A percentile compares a stretch with the other conserved stretches of the same genome.
These are phyloP conservation scores for Drosophila atripex DNA, from an alignment of 2,888 invertebrate genomes.

Conservation along the genomic window DNA sequence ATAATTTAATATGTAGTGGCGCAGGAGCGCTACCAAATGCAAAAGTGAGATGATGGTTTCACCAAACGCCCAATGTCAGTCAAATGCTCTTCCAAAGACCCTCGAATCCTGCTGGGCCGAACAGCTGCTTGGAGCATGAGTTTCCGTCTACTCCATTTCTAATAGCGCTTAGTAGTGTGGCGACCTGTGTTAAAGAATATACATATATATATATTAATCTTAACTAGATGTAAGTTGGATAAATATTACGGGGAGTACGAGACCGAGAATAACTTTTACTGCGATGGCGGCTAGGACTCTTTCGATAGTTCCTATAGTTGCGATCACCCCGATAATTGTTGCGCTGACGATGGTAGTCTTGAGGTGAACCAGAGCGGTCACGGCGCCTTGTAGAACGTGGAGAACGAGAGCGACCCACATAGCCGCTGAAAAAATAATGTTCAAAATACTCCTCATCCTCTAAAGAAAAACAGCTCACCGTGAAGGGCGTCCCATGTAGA, in stretches of 20 bases:
- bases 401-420: slow-evolving; percentile 24
- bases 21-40: slow-evolving; percentile 16
- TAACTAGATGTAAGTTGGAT: too few relatives aligned
- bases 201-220: too few relatives aligned
- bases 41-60: slow-evolving; percentile 15
- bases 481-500: slow-evolving; percentile 97
- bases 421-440: slow-evolving; percentile 8
- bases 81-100: slow-evolving; percentile 20
- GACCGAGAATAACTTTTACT: slow-evolving; percentile 76
- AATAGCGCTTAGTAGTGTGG: slow-evolving; percentile 43
- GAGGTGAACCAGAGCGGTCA: slow-evolving; percentile 40
- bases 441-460: neutral
- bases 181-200: slow-evolving; percentile 23
- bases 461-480: slow-evolving; percentile 52
- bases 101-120: slow-evolving; percentile 21
- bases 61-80: slow-evolving; percentile 33
- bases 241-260: slow-evolving; percentile 62
- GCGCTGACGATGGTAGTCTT: slow-evolving; percentile 31
- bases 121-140: slow-evolving; percentile 9
- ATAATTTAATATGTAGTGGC: slow-evolving; percentile 9
- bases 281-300: slow-evolving; percentile 51
- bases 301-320: slow-evolving; percentile 36
- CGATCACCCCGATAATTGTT: slow-evolving; percentile 38
- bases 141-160: slow-evolving; percentile 9
- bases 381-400: slow-evolving; percentile 54